Percentiles rank a stretch among this genome's conserved stretches.
Evolutionary conservation across 2,113 vertebrate species (phyloP).

Genomic region (Lipophrys pholis): DNA sequence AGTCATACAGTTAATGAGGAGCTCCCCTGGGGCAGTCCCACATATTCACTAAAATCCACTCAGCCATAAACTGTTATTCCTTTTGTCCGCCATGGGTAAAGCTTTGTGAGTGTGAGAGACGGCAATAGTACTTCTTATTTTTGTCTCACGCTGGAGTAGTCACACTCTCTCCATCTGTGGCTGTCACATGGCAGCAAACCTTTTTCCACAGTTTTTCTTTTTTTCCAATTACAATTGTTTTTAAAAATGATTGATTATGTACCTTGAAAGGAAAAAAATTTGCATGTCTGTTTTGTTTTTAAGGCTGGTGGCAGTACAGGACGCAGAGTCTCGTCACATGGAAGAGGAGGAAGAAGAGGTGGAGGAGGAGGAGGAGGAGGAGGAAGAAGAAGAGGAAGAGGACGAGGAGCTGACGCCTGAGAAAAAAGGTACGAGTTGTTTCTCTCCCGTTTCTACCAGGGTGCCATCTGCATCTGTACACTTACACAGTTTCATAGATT

Average conservation of each 20-base stretch:
- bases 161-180: background rate
- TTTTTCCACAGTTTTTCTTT: slow-evolving; percentile 9
- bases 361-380: slow-evolving; percentile 78
- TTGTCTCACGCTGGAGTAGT: slow-evolving; percentile 44
- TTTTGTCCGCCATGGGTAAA: slow-evolving; percentile 39
- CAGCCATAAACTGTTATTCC: slow-evolving; percentile 48
- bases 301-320: slow-evolving; percentile 91
- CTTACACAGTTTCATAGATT: too few relatives aligned
- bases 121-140: slow-evolving; percentile 52
- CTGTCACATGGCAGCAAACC: slow-evolving; percentile 20
- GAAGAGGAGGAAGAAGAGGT: slow-evolving; percentile 79
- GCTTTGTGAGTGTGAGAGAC: slow-evolving; percentile 38
- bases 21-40: slow-evolving; percentile 31
- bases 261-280: too few relatives aligned
- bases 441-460: too few relatives aligned
- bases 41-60: slow-evolving; percentile 39
- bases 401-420: slow-evolving; percentile 93
- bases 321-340: slow-evolving; percentile 86
- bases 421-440: slow-evolving; percentile 85
- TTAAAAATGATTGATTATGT: too few relatives aligned
- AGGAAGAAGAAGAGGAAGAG: slow-evolving; percentile 93
- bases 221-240: too few relatives aligned
- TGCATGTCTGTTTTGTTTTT: background rate
- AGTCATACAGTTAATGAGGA: slow-evolving; percentile 45
- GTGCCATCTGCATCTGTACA: too few relatives aligned